Evolutionary conservation across 2,888 invertebrate species (phyloP), one percentile per base, ranked within the genome.

Genomic region (Polietes domitor): DNA sequence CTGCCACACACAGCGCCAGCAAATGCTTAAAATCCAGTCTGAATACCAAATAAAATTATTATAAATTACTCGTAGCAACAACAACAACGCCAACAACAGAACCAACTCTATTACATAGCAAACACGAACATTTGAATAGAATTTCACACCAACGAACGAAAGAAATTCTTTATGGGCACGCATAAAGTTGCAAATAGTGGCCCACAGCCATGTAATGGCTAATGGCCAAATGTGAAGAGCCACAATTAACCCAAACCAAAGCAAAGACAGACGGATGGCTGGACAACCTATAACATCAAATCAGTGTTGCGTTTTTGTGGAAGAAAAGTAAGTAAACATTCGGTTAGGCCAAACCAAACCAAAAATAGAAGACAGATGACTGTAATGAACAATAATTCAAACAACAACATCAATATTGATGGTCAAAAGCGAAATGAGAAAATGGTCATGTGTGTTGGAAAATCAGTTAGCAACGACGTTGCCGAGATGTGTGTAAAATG

Each of bases 301-400:
- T 26, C 65, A 41, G 21, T 65, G 58, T 9, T 19, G 21, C 6
- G 5, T 58, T 26, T 26, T 15, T 55, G 21, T 58, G 26, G 58
- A 26, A 24, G 12, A 55, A 7, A 21, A 24, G 15, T 3, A 15
- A 12, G 53, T 43, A 50, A 73, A 80, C 28, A 71, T 28, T 37
- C 55, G 65, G 65, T 68, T 58, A 79, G 43, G 32, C 50, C 50
- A 75, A 81, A 81, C 84, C n/a, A n/a, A n/a, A n/a, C n/a, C n/a
- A n/a, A n/a, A 84, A 84, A 81, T 78, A 78, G 71, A 81, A 84
- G 84, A 84, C 79, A 80, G 82, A 82, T 85, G 79, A 85, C 71
- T 79, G 85, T 63, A 70, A 77, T 79, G 77, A 85, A 77, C 72
- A 84, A 84, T 84, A 80, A 79, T 79, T 81, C 78, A 80, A 84